Evolutionary conservation across 2,888 invertebrate species (phyloP).

Genomic region (Cephus pygmeus): DNA sequence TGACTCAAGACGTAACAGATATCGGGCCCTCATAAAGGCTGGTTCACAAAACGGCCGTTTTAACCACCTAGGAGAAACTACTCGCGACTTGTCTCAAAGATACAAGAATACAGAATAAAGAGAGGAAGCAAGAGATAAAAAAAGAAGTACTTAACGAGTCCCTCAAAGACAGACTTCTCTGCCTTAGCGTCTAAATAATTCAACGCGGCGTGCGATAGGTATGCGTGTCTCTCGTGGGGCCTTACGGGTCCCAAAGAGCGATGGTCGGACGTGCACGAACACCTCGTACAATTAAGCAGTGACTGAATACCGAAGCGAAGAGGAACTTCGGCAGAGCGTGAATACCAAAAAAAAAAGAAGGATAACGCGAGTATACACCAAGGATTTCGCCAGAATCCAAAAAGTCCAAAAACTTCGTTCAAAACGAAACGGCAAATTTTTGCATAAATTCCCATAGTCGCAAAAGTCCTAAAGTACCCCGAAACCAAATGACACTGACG

Average conservation of each 20-base stretch:
- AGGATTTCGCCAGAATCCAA: background rate
- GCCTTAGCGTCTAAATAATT: slow-evolving; percentile 39
- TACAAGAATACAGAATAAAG: slow-evolving; percentile 24
- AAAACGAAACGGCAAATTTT: background rate
- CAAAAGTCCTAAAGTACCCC: background rate
- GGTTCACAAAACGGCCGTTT: background rate
- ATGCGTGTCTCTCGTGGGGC: slow-evolving; percentile 32
- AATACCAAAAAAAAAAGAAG: slow-evolving; percentile 33
- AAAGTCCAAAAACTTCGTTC: too few relatives aligned
- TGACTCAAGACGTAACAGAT: background rate
- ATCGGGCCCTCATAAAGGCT: background rate
- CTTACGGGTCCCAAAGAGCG: background rate
- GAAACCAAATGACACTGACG: background rate
- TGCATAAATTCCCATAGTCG: fast-evolving
- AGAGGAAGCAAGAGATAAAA: slow-evolving; percentile 27
- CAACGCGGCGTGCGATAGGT: slow-evolving; percentile 34
- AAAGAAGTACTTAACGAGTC: background rate
- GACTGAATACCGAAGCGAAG: slow-evolving; percentile 38
- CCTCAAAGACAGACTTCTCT: background rate
- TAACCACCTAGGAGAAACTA: background rate
- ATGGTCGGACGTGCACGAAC: slow-evolving; percentile 37
- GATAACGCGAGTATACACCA: background rate
- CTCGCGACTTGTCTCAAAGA: background rate
- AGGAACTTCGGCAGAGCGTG: slow-evolving; percentile 23
- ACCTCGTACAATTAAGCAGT: slow-evolving; percentile 44